A percentile compares a stretch with the other conserved stretches of the same genome.
Evolutionary conservation across 2,888 invertebrate species (phyloP).

Genomic region (Eulithis testata): DNA sequence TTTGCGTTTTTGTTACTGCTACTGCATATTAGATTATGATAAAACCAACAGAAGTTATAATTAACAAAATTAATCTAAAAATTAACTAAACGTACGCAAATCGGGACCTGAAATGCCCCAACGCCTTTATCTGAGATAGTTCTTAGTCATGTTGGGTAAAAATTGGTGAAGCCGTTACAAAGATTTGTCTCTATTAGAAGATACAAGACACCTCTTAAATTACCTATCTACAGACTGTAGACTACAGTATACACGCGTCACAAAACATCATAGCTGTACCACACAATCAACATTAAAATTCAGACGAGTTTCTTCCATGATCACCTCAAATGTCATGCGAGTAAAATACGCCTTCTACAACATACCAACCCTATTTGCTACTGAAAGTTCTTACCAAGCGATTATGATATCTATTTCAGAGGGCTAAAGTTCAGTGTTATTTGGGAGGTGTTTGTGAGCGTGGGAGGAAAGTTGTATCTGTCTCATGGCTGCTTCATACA

Average conservation of each 20-base stretch:
- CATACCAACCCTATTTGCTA: conserved; percentile 21
- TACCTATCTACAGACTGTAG: too few relatives aligned
- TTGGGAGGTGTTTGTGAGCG: not conserved
- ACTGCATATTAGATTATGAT: too few relatives aligned
- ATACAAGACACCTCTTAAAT: too few relatives aligned
- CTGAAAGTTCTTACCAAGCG: not conserved
- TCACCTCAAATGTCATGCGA: conserved; percentile 46
- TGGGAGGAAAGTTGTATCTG: conserved; percentile 9
- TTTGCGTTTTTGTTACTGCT: too few relatives aligned
- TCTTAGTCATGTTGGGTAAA: too few relatives aligned
- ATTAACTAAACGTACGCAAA: too few relatives aligned
- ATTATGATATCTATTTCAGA: not conserved
- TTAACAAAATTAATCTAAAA: too few relatives aligned
- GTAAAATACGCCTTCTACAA: conserved; percentile 52
- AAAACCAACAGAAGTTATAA: too few relatives aligned
- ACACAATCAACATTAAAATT: conserved; percentile 50
- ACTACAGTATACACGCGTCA: not conserved
- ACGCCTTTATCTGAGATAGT: too few relatives aligned
- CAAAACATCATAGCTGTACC: not conserved
- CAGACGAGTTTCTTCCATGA: conserved; percentile 46
- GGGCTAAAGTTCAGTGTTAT: not conserved
- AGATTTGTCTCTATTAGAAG: too few relatives aligned
- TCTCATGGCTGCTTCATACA: conserved; percentile 26
- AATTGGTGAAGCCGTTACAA: too few relatives aligned
- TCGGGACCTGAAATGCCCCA: too few relatives aligned